Evolutionary conservation across 92 coral and sea anemone species (phyloP), one percentile per base, ranked within the genome.

Genomic region (Porites rus): DNA sequence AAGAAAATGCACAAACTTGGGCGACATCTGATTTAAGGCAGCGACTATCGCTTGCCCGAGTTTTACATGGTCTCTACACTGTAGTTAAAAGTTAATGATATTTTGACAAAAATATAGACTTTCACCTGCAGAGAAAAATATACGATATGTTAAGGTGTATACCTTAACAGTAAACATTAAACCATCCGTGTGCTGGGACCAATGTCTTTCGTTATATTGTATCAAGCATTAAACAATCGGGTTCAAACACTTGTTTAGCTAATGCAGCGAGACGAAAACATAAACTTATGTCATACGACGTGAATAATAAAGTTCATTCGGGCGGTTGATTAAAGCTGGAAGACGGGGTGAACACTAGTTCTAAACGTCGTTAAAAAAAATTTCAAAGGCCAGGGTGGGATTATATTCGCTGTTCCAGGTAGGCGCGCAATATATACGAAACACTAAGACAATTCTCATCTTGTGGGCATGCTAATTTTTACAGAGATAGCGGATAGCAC

Each of bases 211-310:
- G 4, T 56, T 28, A 52, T 38, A 64, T 77, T 28, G 69, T 38
- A 64, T 77, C 64, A 61, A 18, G 51, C 38, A 63, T 50, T 63
- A 20, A 63, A 20, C 12, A 38, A 12, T 52, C 38, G 63, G 1
- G 12, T 76, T 60, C 50, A n/a, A 59, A 10, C 83, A 43, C 73
- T 78, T 64, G 62, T 78, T 78, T 78, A 63, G 72, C 7, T 54
- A 78, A 10, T 71, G 53, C 46, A 43, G 3, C 13, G 72, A 46
- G 46, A 25, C 14, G 17, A 11, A 46, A 46, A 43, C 51, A 78
- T 72, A 17, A 20, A 78, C 60, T 78, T 78, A 78, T 50, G 60
- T 78, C 83, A 78, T 78, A 63, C 46, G 83, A 43, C 28, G 64
- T 71, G 10, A 18, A 78, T 64, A 69, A 78, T 20, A 50, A 78